Percentiles rank a stretch among this genome's conserved stretches.
Conservation (phyloP, 2,797 vertebrate genomes). For the Pipistrellus pygmaeus region DNA sequence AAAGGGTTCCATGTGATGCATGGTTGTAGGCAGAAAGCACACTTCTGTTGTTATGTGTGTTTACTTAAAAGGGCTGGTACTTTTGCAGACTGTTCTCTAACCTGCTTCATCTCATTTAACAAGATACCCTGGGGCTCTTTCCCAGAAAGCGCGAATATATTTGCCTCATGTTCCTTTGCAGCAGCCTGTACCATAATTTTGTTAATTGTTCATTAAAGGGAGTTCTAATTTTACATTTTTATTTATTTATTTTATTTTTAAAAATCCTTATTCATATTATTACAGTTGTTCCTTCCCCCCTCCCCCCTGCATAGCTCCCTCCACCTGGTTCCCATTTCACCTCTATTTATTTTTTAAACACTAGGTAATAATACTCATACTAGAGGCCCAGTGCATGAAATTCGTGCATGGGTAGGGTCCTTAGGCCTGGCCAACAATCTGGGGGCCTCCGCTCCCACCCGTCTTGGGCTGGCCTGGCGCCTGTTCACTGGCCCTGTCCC, state of each 20-base stretch:
- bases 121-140: not conserved
- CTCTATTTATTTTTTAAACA: no score
- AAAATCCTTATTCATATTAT: no score
- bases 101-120: not conserved
- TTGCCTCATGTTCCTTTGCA: not conserved
- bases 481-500: fast-evolving
- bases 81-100: not conserved
- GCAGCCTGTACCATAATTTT: not conserved
- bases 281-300: no score
- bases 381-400: no score
- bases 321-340: no score
- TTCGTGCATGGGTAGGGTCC: no score
- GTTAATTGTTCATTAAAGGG: not conserved
- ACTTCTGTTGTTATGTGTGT: not conserved
- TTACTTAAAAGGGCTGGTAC: not conserved
- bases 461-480: no score
- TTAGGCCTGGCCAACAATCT: no score
- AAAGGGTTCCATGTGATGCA: not conserved
- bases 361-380: no score
- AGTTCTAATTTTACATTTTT: not conserved
- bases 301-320: no score
- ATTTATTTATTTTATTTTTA: not conserved
- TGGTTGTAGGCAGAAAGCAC: not conserved
- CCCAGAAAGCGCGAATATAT: no score
- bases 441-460: no score